phyloP scores from a whole-genome alignment of 2,113 vertebrate species.

The Phaetusa simplex region DNA sequence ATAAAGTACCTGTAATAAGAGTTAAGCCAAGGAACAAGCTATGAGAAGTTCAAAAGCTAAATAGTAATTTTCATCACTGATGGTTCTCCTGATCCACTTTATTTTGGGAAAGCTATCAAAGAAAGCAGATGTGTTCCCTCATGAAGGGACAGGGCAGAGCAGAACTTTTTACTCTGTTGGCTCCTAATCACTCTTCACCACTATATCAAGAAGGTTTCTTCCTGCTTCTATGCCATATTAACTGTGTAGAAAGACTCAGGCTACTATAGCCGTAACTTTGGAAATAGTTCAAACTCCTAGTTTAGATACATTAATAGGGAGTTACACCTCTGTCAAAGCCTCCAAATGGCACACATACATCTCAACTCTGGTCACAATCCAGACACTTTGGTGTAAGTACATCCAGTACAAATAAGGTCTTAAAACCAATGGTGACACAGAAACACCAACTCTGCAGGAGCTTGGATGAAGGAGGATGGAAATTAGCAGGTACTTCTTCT shows the following conservation, averaged over 20 bases:
- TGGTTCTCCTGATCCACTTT: neutral
- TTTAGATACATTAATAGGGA: neutral
- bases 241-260: neutral
- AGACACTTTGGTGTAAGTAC: neutral
- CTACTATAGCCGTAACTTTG: neutral
- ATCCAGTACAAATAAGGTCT: neutral
- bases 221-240: neutral
- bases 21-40: slow-evolving; percentile 41
- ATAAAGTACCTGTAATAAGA: slow-evolving; percentile 78
- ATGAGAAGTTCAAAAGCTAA: slow-evolving; percentile 33
- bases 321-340: neutral
- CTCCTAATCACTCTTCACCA: neutral
- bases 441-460: neutral
- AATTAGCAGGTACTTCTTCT: neutral
- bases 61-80: neutral
- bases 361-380: neutral
- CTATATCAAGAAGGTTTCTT: neutral
- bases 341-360: neutral
- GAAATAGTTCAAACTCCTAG: neutral
- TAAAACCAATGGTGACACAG: neutral
- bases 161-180: neutral
- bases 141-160: neutral
- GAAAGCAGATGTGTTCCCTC: slow-evolving; percentile 18
- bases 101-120: neutral
- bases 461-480: neutral